These are phyloP conservation scores for Picathartes gymnocephalus DNA, from an alignment of 2,113 vertebrate genomes.

Conservation along the genomic window DNA sequence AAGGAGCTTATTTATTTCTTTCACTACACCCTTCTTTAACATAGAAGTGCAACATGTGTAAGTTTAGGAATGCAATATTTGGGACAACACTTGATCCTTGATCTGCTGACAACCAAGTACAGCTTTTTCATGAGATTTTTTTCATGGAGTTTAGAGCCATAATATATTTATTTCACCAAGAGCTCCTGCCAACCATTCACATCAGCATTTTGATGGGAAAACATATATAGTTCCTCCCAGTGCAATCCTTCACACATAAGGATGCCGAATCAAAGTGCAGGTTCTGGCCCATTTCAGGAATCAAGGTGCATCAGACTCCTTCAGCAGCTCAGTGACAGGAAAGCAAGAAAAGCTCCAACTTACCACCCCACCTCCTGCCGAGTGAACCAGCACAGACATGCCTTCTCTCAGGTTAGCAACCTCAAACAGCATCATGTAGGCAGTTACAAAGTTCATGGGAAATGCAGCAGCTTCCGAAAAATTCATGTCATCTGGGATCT, in stretches of 20 bases:
- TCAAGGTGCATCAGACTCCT: background rate
- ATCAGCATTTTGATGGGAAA: background rate
- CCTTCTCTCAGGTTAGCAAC: conserved; percentile 93
- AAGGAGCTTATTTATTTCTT: background rate
- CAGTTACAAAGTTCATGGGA: conserved; percentile 95
- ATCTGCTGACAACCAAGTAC: background rate
- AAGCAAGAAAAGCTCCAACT: conserved; percentile 48
- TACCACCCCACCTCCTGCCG: conserved; percentile 94
- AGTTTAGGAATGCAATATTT: background rate
- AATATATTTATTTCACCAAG: background rate
- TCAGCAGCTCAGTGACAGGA: background rate
- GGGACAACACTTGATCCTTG: background rate
- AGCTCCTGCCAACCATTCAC: background rate
- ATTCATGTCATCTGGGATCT: conserved; percentile 94
- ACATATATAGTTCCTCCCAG: background rate
- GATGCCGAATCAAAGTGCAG: background rate
- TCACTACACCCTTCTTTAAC: background rate
- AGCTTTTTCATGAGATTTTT: background rate
- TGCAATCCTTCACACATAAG: background rate
- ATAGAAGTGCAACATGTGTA: background rate
- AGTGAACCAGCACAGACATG: conserved; percentile 97
- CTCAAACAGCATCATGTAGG: conserved; percentile 99
- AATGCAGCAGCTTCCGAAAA: conserved; percentile 94
- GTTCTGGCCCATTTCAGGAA: background rate
- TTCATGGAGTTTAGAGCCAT: background rate